Evolutionary conservation across 2,888 invertebrate genomes (phyloP).

Genomic region (Willowsia nigromaculata): DNA sequence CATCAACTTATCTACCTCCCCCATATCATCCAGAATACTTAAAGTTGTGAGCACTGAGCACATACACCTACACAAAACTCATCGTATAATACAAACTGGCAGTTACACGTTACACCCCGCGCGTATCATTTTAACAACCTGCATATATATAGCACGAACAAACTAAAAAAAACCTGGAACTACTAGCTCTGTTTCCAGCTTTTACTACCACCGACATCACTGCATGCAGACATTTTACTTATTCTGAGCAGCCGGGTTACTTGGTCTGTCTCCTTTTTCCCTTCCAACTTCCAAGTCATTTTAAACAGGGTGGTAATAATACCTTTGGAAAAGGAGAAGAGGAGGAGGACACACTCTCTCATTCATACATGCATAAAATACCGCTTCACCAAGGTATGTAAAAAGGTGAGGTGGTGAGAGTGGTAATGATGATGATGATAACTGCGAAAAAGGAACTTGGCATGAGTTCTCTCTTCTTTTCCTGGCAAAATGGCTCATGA

Average conservation of each 20-base stretch:
- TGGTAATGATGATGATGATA: slow-evolving; percentile 30
- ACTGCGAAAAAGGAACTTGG: slow-evolving; percentile 58
- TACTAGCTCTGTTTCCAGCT: background rate
- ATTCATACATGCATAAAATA: slow-evolving; percentile 62
- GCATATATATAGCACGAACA: slow-evolving; percentile 54
- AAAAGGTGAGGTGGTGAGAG: slow-evolving; percentile 53
- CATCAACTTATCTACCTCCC: slow-evolving; percentile 31
- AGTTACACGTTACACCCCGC: slow-evolving; percentile 27
- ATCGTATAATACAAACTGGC: slow-evolving; percentile 16
- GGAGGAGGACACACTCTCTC: background rate
- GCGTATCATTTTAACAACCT: slow-evolving; percentile 65
- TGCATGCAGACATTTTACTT: slow-evolving; percentile 7
- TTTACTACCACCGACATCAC: slow-evolving; percentile 36
- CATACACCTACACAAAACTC: slow-evolving; percentile 1
- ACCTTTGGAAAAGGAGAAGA: slow-evolving; percentile 21
- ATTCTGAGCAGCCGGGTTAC: background rate
- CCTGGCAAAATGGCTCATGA: slow-evolving; percentile 43
- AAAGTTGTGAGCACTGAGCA: background rate
- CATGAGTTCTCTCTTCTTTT: slow-evolving; percentile 50
- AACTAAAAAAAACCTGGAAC: background rate
- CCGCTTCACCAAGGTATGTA: slow-evolving; percentile 54
- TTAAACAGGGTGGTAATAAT: slow-evolving; percentile 57
- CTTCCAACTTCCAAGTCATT: slow-evolving; percentile 48
- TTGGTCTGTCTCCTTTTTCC: background rate
- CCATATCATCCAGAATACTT: background rate